phyloP scores from a whole-genome alignment of 2,888 invertebrate species.

The Lasius platythorax region DNA sequence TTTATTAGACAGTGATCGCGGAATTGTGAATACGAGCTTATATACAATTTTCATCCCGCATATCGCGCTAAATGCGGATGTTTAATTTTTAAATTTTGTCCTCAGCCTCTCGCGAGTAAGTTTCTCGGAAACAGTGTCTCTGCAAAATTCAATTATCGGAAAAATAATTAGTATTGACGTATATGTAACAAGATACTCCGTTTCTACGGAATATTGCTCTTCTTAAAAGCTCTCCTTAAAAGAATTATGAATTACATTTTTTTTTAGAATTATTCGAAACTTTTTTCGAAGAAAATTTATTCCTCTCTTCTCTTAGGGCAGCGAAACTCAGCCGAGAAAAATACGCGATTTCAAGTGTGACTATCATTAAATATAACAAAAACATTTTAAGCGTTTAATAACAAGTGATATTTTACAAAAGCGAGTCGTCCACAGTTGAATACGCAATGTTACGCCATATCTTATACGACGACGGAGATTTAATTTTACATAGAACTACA shows the following conservation, averaged over 20 bases:
- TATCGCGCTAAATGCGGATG: not conserved
- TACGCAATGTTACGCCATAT: no score
- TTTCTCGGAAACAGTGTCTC: slow-evolving; percentile 5
- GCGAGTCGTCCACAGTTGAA: not conserved
- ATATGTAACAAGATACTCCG: not conserved
- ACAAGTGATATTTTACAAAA: not conserved
- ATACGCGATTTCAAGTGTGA: not conserved
- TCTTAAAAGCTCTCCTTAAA: not conserved
- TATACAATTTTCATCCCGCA: not conserved
- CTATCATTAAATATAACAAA: not conserved
- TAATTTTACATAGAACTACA: not conserved
- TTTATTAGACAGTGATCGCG: not conserved
- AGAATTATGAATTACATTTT: not conserved
- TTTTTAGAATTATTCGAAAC: not conserved
- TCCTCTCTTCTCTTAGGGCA: not conserved
- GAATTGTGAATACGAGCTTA: not conserved
- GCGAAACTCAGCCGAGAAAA: not conserved
- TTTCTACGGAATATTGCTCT: not conserved
- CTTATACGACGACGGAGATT: not conserved
- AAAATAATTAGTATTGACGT: not conserved
- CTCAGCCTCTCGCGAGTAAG: not conserved
- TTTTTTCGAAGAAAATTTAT: not conserved
- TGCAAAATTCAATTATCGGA: slow-evolving; percentile 3
- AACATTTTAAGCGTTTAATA: not conserved
- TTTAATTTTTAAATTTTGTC: not conserved